Evolutionary conservation across 2,888 invertebrate species (phyloP).

Genomic region (Chymomyza amoena): DNA sequence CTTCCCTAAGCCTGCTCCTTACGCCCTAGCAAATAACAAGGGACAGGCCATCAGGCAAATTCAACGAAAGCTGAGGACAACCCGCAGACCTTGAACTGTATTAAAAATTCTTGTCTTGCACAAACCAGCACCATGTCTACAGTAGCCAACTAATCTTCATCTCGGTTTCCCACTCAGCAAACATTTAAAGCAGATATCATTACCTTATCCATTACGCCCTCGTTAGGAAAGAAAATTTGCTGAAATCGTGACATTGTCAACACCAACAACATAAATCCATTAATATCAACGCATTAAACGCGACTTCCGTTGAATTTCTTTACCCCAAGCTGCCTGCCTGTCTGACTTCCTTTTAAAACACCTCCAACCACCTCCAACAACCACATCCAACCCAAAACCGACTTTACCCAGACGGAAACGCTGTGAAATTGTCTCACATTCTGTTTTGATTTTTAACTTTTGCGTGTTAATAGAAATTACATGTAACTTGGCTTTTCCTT

Average conservation of each 20-base stretch:
- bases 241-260: constrained; percentile 35
- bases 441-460: not conserved
- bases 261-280: constrained; percentile 61
- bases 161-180: not conserved
- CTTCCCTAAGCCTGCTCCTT: no score
- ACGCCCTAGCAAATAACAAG: no score
- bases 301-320: constrained; percentile 14
- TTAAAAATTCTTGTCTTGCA: not conserved
- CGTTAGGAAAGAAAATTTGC: not conserved
- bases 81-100: not conserved
- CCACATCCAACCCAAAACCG: not conserved
- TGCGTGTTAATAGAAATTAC: not conserved
- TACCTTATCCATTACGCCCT: constrained; percentile 10
- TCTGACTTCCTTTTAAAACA: not conserved
- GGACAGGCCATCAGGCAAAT: no score
- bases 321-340: not conserved
- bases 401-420: constrained; percentile 11
- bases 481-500: not conserved
- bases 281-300: constrained; percentile 46
- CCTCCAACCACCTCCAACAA: not conserved
- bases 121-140: constrained; percentile 8
- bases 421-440: not conserved
- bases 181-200: constrained; percentile 44
- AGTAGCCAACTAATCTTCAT: not conserved
- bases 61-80: not conserved